Base-by-base conservation (phyloP, 1,140 invertebrate species). In the Ctenoplectra terminalis region DNA sequence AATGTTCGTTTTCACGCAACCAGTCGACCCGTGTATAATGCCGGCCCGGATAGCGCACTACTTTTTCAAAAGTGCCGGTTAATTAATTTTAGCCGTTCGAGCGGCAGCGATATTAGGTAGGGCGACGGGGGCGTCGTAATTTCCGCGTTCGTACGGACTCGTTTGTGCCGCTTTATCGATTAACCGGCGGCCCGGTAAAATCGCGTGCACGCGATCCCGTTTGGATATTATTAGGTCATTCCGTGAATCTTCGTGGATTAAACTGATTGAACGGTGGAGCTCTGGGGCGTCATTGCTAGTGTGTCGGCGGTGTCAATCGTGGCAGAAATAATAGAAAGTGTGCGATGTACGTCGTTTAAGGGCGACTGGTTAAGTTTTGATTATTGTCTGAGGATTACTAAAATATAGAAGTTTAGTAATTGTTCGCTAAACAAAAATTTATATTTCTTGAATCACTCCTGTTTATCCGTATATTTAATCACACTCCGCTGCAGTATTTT, bases 141-240 rank as follows among this genome's bases (percentile, higher is more conserved):
- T 79, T 79, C 77, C 77, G 77, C 77, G 69, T 73, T 79, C 69
- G 64, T 69, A 56, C 50, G 40, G 75, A 34, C 52, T 31, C 75
- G 77, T 79, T 79, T 72, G 29, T 79, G 40, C 26, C 77, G 77
- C 67, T 63, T 63, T 73, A 73, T 72, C 77, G 77, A 79, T 79
- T 73, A 73, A 72, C 58, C 77, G 31, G 8, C 70, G 64, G 75
- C 75, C 69, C 46, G 56, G 56, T 40, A 78, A 78, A 78, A 78
- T 78, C 66, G 54, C 66, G 66, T 70, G 17, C 40, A 34, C n/a
- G 75, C 66, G 75, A 70, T 78, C 40, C 50, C 48, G 50, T 48
- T 60, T 37, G n/a, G 34, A 72, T 79, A 72, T 79, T 79, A 79
- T 79, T 79, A 79, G 76, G 56, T 37, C 54, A 37, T 52, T 50